Conservation (phyloP, 2,113 vertebrate genomes). For the Vombatus ursinus region DNA sequence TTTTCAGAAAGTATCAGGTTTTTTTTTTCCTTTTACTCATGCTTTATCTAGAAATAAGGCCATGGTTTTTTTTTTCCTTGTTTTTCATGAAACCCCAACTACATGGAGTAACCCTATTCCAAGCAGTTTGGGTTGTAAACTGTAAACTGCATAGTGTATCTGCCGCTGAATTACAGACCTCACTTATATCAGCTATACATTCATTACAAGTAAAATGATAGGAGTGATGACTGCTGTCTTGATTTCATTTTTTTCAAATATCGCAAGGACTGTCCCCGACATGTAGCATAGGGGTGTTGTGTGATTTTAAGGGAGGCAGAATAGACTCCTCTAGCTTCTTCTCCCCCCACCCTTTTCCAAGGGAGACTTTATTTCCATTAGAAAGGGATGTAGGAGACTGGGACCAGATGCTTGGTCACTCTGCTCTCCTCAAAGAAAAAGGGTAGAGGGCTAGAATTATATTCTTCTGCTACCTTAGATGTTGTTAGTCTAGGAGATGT, state of each 20-base stretch:
- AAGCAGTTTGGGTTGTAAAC: neutral
- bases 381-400: too few species aligned
- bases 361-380: too few species aligned
- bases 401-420: too few species aligned
- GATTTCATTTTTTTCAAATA: slow-evolving; percentile 8
- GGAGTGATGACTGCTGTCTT: slow-evolving; percentile 2
- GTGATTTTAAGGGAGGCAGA: neutral
- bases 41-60: slow-evolving; percentile 33
- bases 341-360: too few species aligned
- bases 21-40: neutral
- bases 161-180: too few species aligned
- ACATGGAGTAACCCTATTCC: neutral
- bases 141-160: neutral
- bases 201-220: neutral
- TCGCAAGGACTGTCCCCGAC: neutral
- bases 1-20: neutral
- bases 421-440: too few species aligned
- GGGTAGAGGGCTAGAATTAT: too few species aligned
- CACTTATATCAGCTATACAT: neutral
- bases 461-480: too few species aligned
- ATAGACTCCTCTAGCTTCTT: too few species aligned
- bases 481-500: neutral
- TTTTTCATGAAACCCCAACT: slow-evolving; percentile 2
- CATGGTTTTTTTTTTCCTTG: slow-evolving; percentile 38
- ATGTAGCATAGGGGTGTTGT: neutral